Evolutionary conservation across 2,797 vertebrate genomes (phyloP), one percentile per base, ranked within the genome.

Genomic region (Semotilus atromaculatus): DNA sequence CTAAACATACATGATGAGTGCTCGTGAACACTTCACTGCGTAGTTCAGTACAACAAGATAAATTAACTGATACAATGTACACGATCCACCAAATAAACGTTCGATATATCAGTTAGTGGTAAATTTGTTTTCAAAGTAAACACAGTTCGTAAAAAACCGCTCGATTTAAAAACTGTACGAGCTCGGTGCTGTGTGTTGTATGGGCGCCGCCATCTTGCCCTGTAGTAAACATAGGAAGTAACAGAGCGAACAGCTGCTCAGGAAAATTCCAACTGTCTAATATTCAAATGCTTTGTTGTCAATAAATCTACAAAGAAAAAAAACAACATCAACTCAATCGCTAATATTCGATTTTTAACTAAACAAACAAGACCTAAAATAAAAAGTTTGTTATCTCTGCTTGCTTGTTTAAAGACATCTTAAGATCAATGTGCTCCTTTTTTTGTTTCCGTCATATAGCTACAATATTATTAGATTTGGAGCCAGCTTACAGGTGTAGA

Each of bases 131-230:
- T 53, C 9, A 21, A 67, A 45, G 0, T 7, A n/a, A 62, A 34
- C 45, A 45, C 38, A 26, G 11, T n/a, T 11, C 26, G 8, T 62
- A 21, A 66, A 67, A 64, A 21, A 51, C 11, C 36, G 8, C 5
- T 81, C 23, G 23, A 3, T 19, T 70, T 40, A n/a, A 26, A 38
- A 21, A 38, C 3, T 19, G 23, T 34, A 14, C 26, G 51, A 48
- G 19, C 53, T 48, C 38, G 2, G 36, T 23, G 7, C 3, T 31
- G 10, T 36, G 29, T 2, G 7, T 36, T 48, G 5, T 2, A 48
- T 64, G 86, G 79, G 79, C 84, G 86, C 88, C 72, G 86, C 88
- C 88, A 89, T 89, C 55, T 87, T 89, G 43, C 3, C 11, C 1
- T 23, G 40, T 29, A 8, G 38, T 66, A 72, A 86, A 75, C 82